phyloP scores from a whole-genome alignment of 2,113 vertebrate genomes.

The Ursus arctos region DNA sequence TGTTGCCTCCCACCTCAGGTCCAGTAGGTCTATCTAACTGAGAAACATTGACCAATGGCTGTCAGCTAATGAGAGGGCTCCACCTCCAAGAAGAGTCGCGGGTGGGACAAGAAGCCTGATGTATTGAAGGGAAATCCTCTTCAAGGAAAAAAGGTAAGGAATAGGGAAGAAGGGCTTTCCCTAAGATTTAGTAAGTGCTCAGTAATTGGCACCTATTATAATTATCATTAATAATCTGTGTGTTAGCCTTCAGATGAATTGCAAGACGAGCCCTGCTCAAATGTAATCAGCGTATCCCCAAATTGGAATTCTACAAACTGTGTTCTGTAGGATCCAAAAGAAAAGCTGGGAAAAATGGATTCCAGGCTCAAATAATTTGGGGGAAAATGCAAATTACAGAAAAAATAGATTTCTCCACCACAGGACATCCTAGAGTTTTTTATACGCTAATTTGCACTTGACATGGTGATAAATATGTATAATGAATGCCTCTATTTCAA shows the following conservation, averaged over 20 bases:
- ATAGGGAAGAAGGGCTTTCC: neutral
- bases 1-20: neutral
- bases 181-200: neutral
- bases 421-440: neutral
- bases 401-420: slow-evolving; percentile 9
- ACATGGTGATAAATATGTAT: neutral
- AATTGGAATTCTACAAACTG: neutral
- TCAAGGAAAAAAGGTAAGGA: neutral
- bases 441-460: neutral
- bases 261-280: neutral
- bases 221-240: neutral
- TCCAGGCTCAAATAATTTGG: neutral
- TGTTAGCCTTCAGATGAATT: neutral
- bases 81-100: neutral
- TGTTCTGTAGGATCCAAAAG: neutral
- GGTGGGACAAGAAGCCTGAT: neutral
- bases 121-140: neutral
- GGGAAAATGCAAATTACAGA: neutral
- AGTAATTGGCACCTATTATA: neutral
- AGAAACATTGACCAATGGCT: neutral
- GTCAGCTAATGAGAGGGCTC: neutral
- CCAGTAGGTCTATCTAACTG: neutral
- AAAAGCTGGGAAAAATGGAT: neutral
- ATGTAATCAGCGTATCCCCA: neutral
- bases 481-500: neutral